Evolutionary conservation across 1,140 invertebrate species (phyloP).

Genomic region (Leptinotarsa texana): DNA sequence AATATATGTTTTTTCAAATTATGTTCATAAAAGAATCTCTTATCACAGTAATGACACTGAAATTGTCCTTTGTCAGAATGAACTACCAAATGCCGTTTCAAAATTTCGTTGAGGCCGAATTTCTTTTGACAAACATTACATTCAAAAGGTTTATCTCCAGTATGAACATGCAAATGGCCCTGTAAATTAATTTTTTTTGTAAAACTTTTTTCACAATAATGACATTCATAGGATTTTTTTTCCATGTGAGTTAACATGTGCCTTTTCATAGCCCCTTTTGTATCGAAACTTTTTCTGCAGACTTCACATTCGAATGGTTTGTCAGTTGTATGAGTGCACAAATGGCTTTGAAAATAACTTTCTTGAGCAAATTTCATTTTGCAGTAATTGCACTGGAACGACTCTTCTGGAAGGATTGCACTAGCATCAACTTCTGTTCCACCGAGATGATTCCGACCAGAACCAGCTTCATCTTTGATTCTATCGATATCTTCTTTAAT

Average conservation of each 20-base stretch:
- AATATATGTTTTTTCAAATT: too few species aligned
- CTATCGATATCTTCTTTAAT: too few species aligned
- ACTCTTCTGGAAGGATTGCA: neutral
- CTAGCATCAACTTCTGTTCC: too few species aligned
- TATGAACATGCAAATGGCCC: neutral
- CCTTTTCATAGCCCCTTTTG: neutral
- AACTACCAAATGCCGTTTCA: constrained; percentile 11
- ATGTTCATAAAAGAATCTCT: neutral
- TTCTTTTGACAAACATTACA: constrained; percentile 17
- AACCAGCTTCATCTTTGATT: too few species aligned
- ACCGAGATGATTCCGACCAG: too few species aligned
- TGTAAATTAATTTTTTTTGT: too few species aligned
- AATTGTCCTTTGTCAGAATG: too few species aligned
- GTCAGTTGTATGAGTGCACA: neutral
- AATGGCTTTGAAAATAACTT: neutral
- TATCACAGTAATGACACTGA: too few species aligned
- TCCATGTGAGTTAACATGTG: neutral
- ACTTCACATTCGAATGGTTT: neutral
- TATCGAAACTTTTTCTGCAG: neutral
- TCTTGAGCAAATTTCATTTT: too few species aligned
- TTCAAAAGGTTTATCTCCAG: neutral
- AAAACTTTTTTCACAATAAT: too few species aligned
- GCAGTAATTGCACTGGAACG: neutral
- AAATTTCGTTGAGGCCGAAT: neutral
- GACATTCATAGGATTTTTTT: neutral